phyloP scores from a whole-genome alignment of 2,113 vertebrate species.

The Toxotes jaculatrix region DNA sequence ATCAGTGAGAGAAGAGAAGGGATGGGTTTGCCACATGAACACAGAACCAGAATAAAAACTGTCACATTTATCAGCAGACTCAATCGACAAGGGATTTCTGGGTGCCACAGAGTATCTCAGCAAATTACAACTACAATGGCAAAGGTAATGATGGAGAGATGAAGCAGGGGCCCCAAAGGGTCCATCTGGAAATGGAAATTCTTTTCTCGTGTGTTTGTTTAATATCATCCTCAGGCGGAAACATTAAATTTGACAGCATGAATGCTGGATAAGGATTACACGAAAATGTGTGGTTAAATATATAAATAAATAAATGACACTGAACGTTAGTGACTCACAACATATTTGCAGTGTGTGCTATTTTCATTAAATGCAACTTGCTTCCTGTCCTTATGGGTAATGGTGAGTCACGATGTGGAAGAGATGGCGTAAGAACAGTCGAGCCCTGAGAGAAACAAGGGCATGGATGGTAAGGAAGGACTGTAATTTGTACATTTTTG shows the following conservation, averaged over 20 bases:
- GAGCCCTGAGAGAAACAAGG: background rate
- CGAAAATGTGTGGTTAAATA: no score
- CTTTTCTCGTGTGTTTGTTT: no score
- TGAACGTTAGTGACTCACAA: no score
- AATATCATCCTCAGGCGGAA: no score
- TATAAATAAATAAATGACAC: no score
- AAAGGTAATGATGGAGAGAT: background rate
- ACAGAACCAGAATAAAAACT: background rate
- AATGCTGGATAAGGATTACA: no score
- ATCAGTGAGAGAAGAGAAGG: background rate
- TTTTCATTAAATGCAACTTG: background rate
- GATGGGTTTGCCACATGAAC: background rate
- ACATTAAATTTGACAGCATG: no score
- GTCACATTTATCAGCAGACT: background rate
- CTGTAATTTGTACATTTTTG: no score
- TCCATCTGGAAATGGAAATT: no score
- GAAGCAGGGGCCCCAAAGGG: no score
- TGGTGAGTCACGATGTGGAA: constrained; percentile 25
- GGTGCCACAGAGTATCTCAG: background rate
- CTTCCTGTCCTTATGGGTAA: constrained; percentile 3
- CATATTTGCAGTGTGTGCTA: background rate
- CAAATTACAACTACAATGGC: background rate
- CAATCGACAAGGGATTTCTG: background rate
- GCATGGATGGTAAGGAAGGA: background rate
- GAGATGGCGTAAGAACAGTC: background rate